Evolutionary conservation across 2,888 invertebrate genomes (phyloP).

Genomic region (Drosophila kanekoi): DNA sequence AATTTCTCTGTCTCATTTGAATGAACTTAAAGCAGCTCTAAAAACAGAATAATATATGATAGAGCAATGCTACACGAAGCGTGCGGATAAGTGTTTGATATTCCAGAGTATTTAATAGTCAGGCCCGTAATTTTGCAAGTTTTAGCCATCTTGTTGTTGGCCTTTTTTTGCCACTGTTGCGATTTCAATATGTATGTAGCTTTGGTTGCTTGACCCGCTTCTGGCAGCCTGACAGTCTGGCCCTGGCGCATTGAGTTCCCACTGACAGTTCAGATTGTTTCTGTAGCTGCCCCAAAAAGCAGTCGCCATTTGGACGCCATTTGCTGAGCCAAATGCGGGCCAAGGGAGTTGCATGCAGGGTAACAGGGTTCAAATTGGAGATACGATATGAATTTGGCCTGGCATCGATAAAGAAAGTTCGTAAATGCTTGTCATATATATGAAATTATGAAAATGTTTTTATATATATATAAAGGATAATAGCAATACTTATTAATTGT

Average conservation of each 20-base stretch:
- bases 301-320: constrained; percentile 51
- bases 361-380: constrained; percentile 3
- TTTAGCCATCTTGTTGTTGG: constrained; percentile 11
- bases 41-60: too few species aligned
- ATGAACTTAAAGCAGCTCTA: too few species aligned
- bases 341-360: constrained; percentile 16
- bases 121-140: accelerated
- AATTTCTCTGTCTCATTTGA: too few species aligned
- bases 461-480: too few species aligned
- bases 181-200: constrained; percentile 51
- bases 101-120: constrained; percentile 14
- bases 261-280: constrained; percentile 57
- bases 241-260: constrained; percentile 57
- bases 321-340: constrained; percentile 33
- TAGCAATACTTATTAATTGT: too few species aligned
- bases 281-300: constrained; percentile 35
- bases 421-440: too few species aligned
- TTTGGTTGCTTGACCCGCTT: constrained; percentile 61
- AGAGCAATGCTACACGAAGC: too few species aligned
- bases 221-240: constrained; percentile 78
- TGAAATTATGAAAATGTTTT: too few species aligned
- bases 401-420: constrained; percentile 14
- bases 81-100: neutral
- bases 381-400: constrained; percentile 15
- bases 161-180: constrained; percentile 36